phyloP scores from a whole-genome alignment of 2,797 vertebrate genomes.

The Acanthurus tractus region DNA sequence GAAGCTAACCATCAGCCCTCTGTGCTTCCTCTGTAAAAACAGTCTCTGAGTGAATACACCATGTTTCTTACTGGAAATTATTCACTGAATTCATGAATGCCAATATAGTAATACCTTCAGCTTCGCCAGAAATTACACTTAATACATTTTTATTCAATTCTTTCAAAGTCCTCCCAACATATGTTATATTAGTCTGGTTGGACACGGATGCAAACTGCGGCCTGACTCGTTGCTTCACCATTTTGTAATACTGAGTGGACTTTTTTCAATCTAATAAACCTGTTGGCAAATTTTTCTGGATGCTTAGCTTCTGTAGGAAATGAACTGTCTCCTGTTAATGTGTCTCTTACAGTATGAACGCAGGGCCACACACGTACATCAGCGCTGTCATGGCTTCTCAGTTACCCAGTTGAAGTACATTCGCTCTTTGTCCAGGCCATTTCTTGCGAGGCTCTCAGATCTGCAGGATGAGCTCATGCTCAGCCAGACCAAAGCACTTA shows the following conservation, averaged over 20 bases:
- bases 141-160: not conserved
- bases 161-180: too few species aligned
- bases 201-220: not conserved
- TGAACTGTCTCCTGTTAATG: not conserved
- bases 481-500: conserved; percentile 59
- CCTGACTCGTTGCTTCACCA: not conserved
- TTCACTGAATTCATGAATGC: too few species aligned
- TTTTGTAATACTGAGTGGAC: not conserved
- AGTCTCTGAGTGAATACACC: too few species aligned
- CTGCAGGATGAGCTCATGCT: conserved; percentile 72
- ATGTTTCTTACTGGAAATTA: too few species aligned
- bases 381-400: conserved; percentile 30
- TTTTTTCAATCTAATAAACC: conserved; percentile 7
- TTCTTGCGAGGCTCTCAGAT: conserved; percentile 45
- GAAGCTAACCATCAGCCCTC: too few species aligned
- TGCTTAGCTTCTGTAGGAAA: conserved; percentile 40
- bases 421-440: conserved; percentile 20
- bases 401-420: conserved; percentile 28
- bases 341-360: conserved; percentile 18
- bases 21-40: too few species aligned
- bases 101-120: not conserved
- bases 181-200: not conserved
- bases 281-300: conserved; percentile 12
- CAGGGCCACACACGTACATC: conserved; percentile 55
- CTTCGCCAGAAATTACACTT: not conserved